A percentile compares a stretch with the other conserved stretches of the same genome.
Conservation (phyloP, 1,140 invertebrate species). For the Colletes latitarsis region DNA sequence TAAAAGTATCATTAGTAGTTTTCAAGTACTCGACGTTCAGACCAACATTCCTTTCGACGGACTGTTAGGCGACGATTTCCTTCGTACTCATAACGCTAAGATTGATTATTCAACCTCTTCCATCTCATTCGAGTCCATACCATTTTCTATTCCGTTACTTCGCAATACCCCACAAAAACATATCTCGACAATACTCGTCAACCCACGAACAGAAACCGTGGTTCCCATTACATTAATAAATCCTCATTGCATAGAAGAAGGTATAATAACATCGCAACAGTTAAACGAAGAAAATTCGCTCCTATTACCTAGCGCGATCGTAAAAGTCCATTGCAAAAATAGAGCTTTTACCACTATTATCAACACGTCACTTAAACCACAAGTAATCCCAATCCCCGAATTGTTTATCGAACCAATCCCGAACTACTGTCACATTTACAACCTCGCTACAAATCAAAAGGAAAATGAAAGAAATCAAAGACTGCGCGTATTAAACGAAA, state of each 20-base stretch:
- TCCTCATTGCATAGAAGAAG: not conserved
- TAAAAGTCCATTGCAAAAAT: not conserved
- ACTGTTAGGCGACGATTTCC: not conserved
- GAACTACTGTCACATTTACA: not conserved
- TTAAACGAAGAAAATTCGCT: not conserved
- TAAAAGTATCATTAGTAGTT: not conserved
- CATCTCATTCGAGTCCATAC: not conserved
- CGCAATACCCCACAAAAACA: not conserved
- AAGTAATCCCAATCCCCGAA: not conserved
- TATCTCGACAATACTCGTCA: not conserved
- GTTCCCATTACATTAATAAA: not conserved
- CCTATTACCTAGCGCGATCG: not conserved
- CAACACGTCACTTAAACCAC: not conserved
- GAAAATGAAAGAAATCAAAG: not conserved
- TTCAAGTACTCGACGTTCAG: not conserved
- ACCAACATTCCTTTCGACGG: not conserved
- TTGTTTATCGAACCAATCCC: not conserved
- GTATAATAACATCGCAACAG: not conserved
- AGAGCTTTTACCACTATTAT: not conserved
- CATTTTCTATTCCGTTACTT: not conserved
- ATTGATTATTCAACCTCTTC: not conserved
- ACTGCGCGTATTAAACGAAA: not conserved
- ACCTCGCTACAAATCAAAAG: not conserved
- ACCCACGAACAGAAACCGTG: not conserved
- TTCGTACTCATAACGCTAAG: not conserved